These are phyloP conservation scores for Aegotheles bennettii DNA, from an alignment of 2,113 vertebrate genomes.

Conservation along the genomic window DNA sequence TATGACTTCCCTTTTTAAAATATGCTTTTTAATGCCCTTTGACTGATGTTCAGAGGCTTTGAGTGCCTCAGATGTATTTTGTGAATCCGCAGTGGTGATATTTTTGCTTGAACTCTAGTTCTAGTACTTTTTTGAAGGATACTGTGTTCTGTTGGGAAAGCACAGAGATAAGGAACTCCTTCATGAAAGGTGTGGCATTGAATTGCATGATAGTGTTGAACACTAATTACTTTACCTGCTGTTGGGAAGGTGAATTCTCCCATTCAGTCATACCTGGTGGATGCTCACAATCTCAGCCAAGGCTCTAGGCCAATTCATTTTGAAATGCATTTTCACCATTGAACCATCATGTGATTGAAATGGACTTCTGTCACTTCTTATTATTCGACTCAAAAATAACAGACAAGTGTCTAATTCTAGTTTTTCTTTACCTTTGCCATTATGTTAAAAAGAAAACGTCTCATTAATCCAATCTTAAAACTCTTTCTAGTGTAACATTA, in stretches of 20 bases:
- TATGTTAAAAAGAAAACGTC: background rate
- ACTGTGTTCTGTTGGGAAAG: background rate
- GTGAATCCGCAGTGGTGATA: background rate
- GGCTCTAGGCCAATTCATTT: background rate
- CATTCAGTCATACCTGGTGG: background rate
- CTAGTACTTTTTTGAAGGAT: background rate
- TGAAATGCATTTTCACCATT: background rate
- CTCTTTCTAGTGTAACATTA: background rate
- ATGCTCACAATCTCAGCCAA: background rate
- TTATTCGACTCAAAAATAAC: background rate
- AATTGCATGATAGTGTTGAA: background rate
- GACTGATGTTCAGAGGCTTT: background rate
- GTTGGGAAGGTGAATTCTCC: background rate
- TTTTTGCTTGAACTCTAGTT: background rate
- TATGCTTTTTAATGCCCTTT: background rate
- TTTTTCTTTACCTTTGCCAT: background rate
- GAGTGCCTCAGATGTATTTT: background rate
- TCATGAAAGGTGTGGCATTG: background rate
- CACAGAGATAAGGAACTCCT: background rate
- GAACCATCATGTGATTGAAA: background rate
- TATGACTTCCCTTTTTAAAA: background rate
- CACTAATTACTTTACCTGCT: background rate
- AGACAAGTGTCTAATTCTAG: background rate
- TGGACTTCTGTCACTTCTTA: background rate
- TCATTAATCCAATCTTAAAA: background rate